These are phyloP conservation scores for Dicentrarchus labrax DNA, from an alignment of 2,113 vertebrate species.

Conservation along the genomic window DNA sequence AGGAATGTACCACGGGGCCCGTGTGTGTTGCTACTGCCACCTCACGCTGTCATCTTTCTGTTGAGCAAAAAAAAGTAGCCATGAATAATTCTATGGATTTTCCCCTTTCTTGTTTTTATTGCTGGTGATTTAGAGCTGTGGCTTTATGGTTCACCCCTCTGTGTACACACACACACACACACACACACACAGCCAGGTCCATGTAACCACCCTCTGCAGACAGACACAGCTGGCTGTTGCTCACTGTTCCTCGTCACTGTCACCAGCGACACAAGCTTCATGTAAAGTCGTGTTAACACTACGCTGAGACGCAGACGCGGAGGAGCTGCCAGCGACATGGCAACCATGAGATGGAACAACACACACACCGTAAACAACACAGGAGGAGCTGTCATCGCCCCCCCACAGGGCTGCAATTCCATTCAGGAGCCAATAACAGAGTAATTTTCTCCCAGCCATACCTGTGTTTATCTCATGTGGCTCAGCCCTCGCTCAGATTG, in stretches of 20 bases:
- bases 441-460: slow-evolving; percentile 25
- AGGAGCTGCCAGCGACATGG: slow-evolving; percentile 12
- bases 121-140: background rate
- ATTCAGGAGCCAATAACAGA: slow-evolving; percentile 48
- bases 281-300: slow-evolving; percentile 44
- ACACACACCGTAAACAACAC: background rate
- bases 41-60: slow-evolving; percentile 22
- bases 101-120: slow-evolving; percentile 42
- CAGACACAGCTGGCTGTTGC: slow-evolving; percentile 19
- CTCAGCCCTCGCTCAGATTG: background rate
- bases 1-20: slow-evolving; percentile 37
- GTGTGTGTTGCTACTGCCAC: slow-evolving; percentile 13
- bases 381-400: slow-evolving; percentile 15
- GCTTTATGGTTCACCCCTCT: slow-evolving; percentile 6
- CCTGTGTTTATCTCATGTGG: slow-evolving; percentile 47
- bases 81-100: slow-evolving; percentile 61
- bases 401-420: slow-evolving; percentile 11
- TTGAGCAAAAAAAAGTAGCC: slow-evolving; percentile 15
- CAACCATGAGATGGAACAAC: slow-evolving; percentile 11
- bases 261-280: slow-evolving; percentile 18
- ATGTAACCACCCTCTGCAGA: background rate
- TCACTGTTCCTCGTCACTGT: slow-evolving; percentile 28
- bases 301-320: background rate
- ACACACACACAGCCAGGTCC: background rate
- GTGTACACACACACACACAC: slow-evolving; percentile 7